Conservation (phyloP, 2,113 vertebrate genomes). For the Urocitellus parryii region DNA sequence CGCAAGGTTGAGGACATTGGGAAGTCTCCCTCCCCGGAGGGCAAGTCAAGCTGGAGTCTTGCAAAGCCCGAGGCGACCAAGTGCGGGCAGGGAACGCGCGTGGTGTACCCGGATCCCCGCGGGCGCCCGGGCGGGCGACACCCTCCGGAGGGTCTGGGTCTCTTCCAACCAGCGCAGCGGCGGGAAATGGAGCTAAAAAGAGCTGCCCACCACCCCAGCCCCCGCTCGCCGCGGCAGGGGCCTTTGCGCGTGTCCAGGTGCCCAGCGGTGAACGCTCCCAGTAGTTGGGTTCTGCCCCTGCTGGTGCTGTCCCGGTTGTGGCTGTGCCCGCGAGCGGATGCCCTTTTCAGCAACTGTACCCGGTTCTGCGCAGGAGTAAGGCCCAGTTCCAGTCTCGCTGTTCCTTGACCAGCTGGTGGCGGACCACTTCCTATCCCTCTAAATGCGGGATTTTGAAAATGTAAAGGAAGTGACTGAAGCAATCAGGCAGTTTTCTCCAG, state of each 20-base stretch:
- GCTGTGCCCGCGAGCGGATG: neutral
- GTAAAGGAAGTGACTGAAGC: conserved; percentile 37
- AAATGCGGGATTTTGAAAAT: conserved; percentile 25
- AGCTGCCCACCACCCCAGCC: neutral
- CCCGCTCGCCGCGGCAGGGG: neutral
- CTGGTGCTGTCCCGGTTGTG: neutral
- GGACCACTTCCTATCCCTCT: neutral
- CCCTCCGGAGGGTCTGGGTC: neutral
- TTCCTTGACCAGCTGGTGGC: neutral
- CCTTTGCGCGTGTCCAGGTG: neutral
- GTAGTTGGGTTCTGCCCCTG: neutral
- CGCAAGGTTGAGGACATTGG: neutral
- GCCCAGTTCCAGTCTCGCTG: fast-evolving
- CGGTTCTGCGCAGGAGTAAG: neutral
- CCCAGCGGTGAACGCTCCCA: neutral
- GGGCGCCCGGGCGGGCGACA: fast-evolving
- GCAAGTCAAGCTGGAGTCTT: neutral
- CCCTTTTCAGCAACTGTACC: neutral
- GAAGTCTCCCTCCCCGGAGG: neutral
- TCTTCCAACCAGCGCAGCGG: neutral
- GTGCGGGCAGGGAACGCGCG: neutral
- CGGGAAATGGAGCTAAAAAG: neutral
- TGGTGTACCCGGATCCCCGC: fast-evolving
- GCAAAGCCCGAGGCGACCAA: fast-evolving
- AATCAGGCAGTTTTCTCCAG: neutral